Evolutionary conservation across 2,888 invertebrate species (phyloP), one percentile per base, ranked within the genome.

Genomic region (Gastracanthus pulcherrimus): DNA sequence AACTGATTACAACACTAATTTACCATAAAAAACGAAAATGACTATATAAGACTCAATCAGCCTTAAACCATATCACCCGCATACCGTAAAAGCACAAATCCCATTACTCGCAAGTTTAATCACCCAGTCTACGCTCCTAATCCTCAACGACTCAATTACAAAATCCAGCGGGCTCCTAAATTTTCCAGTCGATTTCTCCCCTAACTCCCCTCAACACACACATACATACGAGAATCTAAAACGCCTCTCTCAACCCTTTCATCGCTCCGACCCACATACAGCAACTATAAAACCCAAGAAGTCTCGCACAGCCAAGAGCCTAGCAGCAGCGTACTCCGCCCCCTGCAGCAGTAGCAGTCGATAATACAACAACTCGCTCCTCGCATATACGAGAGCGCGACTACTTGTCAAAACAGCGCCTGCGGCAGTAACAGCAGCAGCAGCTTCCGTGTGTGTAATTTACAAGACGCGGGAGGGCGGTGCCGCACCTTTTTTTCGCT

Each of bases 331-430:
- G 23, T 11, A 55, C 55, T 55, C 55, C 55, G 26, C 64, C 64
- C 38, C 38, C 2, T n/a, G n/a, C n/a, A n/a, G 38, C 2, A 23
- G 23, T 26, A 55, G 64, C 64, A 23, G 38, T 13, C 60, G 29
- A 60, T 31, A 29, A 60, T 60, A 64, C 19, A 64, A 64, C 38
- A 23, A 19, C 55, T 55, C 55, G 23, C 55, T 55, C 55, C 55
- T 55, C 55, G 11, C 55, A 13, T n/a, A n/a, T n/a, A n/a, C 2
- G 9, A 9, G 55, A 26, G 76, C 34, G 67, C 76, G 13, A 36
- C 76, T 62, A 45, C 66, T 45, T 72, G 79, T 79, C 79, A 72
- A 79, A 79, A 79, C 72, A 79, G 19, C 66, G 58, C 34, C 36
- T 6, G 34, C n/a, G 11, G 19, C 51, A 16, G 23, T 5, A 23